Evolutionary conservation across 2,888 invertebrate genomes (phyloP).

Genomic region (Andricus curvator): DNA sequence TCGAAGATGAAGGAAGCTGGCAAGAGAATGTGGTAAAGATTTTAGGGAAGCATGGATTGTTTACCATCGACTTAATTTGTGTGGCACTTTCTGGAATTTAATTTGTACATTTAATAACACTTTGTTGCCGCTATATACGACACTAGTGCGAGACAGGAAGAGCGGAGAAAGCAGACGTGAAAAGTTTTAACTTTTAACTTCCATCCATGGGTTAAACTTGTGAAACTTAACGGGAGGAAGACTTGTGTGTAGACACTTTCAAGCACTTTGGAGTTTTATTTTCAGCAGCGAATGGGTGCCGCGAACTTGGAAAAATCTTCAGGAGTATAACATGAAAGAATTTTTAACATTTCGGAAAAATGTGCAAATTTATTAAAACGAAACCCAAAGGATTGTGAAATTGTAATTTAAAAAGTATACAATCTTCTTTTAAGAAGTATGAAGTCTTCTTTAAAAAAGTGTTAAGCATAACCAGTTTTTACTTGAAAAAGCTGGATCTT

Average conservation of each 20-base stretch:
- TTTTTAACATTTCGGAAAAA: background rate
- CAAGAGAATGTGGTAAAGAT: no score
- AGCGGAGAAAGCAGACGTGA: background rate
- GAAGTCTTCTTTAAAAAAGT: no score
- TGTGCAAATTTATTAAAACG: background rate
- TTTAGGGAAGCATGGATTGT: no score
- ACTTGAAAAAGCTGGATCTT: background rate
- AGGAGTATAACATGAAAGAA: background rate
- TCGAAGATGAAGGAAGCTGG: no score
- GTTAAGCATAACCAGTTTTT: no score
- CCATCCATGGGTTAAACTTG: background rate
- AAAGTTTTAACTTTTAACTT: background rate
- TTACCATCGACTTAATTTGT: background rate
- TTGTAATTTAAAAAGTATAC: background rate
- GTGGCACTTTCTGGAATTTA: background rate
- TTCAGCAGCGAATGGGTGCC: conserved; percentile 43
- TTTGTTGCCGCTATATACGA: background rate
- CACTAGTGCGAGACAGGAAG: background rate
- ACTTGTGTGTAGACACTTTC: background rate
- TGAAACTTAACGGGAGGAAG: background rate
- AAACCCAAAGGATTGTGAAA: background rate
- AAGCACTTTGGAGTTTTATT: background rate
- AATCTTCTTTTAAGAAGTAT: no score
- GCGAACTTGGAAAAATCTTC: conserved; percentile 33
- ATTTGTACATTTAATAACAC: background rate